Percentiles rank a stretch among this genome's conserved stretches.
Evolutionary conservation across 2,797 vertebrate genomes (phyloP).

Genomic region (Podargus strigoides): DNA sequence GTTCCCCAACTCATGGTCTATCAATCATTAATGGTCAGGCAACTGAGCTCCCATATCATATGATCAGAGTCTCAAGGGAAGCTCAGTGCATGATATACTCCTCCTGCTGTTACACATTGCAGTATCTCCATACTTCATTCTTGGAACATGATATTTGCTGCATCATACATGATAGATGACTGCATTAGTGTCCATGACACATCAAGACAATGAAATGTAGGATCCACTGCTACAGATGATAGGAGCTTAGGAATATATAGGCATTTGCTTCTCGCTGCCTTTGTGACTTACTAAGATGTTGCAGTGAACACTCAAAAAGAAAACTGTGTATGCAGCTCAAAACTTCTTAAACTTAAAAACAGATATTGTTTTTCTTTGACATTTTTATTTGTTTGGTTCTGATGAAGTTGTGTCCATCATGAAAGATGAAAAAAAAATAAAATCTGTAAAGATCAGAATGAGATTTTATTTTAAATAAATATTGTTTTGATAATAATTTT

Average conservation of each 20-base stretch:
- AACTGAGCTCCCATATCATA: background rate
- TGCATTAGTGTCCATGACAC: background rate
- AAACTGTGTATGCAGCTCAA: background rate
- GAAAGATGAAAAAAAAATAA: background rate
- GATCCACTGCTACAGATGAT: background rate
- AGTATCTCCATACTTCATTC: background rate
- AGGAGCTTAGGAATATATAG: background rate
- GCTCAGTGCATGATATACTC: background rate
- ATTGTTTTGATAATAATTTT: background rate
- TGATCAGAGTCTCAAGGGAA: background rate
- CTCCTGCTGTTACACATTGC: background rate
- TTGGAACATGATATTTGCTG: background rate
- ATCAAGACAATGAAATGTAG: background rate
- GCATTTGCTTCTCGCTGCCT: background rate
- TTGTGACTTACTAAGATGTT: background rate
- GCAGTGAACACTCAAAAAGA: background rate
- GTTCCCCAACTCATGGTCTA: background rate
- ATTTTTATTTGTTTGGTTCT: background rate
- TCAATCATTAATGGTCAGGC: background rate
- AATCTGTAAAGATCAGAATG: background rate
- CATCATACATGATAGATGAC: background rate
- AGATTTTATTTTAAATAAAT: no score
- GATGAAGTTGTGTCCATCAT: background rate
- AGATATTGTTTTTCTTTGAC: background rate
- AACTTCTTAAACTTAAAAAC: background rate